Conservation (phyloP, 2,797 vertebrate species). For the Hippopotamyrus pictus region DNA sequence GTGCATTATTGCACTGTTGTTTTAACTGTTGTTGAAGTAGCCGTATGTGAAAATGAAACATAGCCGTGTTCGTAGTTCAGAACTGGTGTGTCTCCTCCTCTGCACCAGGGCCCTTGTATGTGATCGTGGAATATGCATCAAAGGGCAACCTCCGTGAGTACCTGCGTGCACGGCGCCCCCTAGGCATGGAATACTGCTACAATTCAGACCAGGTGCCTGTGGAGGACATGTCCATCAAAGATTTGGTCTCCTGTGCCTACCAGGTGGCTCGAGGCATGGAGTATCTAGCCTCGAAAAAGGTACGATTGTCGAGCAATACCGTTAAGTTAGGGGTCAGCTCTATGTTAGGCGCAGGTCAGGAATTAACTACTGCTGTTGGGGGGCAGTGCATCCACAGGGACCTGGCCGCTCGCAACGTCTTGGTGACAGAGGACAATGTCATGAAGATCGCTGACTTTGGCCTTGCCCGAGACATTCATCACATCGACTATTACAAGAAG, state of each 20-base stretch:
- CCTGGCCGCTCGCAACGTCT: conserved; percentile 81
- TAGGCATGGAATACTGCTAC: conserved; percentile 81
- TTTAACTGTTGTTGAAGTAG: background rate
- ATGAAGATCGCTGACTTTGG: conserved; percentile 95
- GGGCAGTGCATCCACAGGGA: conserved; percentile 86
- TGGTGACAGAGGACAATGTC: conserved; percentile 84
- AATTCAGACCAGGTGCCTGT: conserved; percentile 60
- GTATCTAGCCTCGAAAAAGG: conserved; percentile 89
- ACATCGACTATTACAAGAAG: conserved; percentile 95
- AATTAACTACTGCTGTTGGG: background rate
- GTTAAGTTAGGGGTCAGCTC: background rate
- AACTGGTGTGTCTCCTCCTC: background rate
- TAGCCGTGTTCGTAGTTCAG: background rate
- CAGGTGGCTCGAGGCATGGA: conserved; percentile 92
- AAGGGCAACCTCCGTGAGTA: conserved; percentile 85
- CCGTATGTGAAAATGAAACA: background rate
- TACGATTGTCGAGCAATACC: conserved; percentile 34
- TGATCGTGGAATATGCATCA: conserved; percentile 86
- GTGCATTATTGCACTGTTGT: background rate
- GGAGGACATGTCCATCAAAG: conserved; percentile 72
- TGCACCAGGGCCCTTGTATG: conserved; percentile 74
- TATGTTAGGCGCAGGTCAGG: background rate
- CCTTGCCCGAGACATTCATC: conserved; percentile 83
- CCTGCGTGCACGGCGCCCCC: conserved; percentile 71
- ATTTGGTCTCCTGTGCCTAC: conserved; percentile 84